Conservation (phyloP, 2,797 vertebrate species). For the Oryzias sinensis region DNA sequence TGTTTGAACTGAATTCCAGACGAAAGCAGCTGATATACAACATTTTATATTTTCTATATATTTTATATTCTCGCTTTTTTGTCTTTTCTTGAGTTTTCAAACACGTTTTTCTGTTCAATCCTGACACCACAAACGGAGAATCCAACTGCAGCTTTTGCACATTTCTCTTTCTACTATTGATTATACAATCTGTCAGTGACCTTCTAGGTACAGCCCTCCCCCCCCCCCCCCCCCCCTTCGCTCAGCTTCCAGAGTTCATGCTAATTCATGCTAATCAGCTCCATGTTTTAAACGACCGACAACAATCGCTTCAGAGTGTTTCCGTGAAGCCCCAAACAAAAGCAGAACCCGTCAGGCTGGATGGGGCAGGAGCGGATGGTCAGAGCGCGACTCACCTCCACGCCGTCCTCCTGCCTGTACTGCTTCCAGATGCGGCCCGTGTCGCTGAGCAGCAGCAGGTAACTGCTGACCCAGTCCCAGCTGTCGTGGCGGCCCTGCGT, state of each 20-base stretch:
- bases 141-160: slow-evolving; percentile 9
- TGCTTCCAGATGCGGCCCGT: slow-evolving; percentile 90
- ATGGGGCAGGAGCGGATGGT: not conserved
- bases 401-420: slow-evolving; percentile 86
- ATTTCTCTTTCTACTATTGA: slow-evolving; percentile 8
- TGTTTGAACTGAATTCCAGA: no score
- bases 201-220: slow-evolving; percentile 15
- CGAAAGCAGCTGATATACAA: no score
- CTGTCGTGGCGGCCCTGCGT: slow-evolving; percentile 91
- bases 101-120: no score
- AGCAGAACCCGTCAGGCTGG: not conserved
- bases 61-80: no score
- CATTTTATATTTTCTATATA: no score
- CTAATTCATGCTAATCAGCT: slow-evolving; percentile 26
- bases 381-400: slow-evolving; percentile 82
- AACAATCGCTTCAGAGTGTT: no score
- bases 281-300: not conserved
- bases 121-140: no score
- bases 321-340: not conserved
- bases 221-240: slow-evolving; percentile 2
- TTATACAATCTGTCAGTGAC: slow-evolving; percentile 25
- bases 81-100: no score
- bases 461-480: slow-evolving; percentile 93
- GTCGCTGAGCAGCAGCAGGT: slow-evolving; percentile 91
- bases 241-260: slow-evolving; percentile 10